These are phyloP conservation scores for Furnarius figulus DNA, from an alignment of 2,113 vertebrate genomes.

Conservation along the genomic window DNA sequence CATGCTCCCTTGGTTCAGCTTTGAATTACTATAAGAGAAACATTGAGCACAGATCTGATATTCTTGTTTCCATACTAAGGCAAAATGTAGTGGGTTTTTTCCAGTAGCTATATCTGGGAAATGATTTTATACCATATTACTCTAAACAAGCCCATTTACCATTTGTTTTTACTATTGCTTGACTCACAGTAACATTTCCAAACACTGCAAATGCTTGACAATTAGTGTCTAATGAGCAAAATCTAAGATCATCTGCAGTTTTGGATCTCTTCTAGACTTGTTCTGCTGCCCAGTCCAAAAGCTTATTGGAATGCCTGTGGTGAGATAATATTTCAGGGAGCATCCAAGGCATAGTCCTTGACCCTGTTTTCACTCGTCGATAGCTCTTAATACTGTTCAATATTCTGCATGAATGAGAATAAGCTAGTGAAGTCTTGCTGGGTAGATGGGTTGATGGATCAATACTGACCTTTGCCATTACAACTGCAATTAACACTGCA, in stretches of 20 bases:
- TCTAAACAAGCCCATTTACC: background rate
- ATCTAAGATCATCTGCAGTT: background rate
- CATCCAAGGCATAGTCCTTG: background rate
- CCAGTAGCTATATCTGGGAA: background rate
- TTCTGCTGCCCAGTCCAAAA: background rate
- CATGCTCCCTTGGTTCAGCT: background rate
- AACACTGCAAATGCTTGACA: background rate
- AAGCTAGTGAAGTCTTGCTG: constrained; percentile 15
- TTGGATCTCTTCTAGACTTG: background rate
- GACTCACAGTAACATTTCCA: background rate
- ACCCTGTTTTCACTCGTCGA: background rate
- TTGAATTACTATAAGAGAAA: background rate
- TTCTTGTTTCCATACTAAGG: background rate
- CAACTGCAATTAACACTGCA: constrained; percentile 28
- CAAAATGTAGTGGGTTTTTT: background rate
- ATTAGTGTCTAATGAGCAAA: background rate
- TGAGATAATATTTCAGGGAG: background rate
- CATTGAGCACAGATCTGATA: background rate
- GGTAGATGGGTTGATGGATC: constrained; percentile 22
- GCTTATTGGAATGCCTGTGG: background rate
- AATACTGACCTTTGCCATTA: constrained; percentile 27
- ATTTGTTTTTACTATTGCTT: background rate
- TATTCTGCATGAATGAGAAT: constrained; percentile 23
- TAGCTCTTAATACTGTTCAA: background rate
- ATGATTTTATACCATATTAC: background rate